Evolutionary conservation across 2,888 invertebrate species (phyloP).

Genomic region (Orgyia antiqua): DNA sequence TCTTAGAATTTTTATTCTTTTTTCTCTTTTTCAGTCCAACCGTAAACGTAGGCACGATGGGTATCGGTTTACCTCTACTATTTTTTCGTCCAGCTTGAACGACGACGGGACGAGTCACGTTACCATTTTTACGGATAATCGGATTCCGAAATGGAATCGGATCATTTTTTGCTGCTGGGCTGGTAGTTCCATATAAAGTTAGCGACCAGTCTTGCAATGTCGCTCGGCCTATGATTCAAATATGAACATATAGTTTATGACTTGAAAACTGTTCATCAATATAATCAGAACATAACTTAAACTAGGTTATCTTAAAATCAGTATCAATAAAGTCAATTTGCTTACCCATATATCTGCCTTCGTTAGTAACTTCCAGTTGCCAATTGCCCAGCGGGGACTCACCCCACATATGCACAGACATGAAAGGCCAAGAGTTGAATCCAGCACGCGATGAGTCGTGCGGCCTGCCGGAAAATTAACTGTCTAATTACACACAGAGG

Average conservation of each 20-base stretch:
- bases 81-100: slow-evolving; percentile 63
- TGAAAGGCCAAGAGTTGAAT: slow-evolving; percentile 99
- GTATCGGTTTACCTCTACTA: slow-evolving; percentile 54
- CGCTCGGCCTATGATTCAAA: slow-evolving; percentile 84
- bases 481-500: slow-evolving; percentile 35
- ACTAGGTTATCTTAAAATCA: too few species aligned
- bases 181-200: slow-evolving; percentile 92
- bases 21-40: slow-evolving; percentile 70
- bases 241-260: slow-evolving; percentile 12
- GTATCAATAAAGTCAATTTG: slow-evolving; percentile 3
- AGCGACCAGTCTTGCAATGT: slow-evolving; percentile 95
- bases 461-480: slow-evolving; percentile 72
- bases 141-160: slow-evolving; percentile 75
- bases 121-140: slow-evolving; percentile 58
- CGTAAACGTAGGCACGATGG: slow-evolving; percentile 63
- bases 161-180: slow-evolving; percentile 80
- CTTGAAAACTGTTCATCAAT: too few species aligned
- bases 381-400: slow-evolving; percentile 96
- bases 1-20: slow-evolving; percentile 78
- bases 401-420: slow-evolving; percentile 99
- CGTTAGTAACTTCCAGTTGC: slow-evolving; percentile 97
- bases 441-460: slow-evolving; percentile 95
- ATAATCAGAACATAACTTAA: too few species aligned
- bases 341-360: slow-evolving; percentile 92
- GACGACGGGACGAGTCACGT: slow-evolving; percentile 64